These are phyloP conservation scores for Pseudolaguvia tuberculata DNA, from an alignment of 2,113 vertebrate species.

Conservation along the genomic window DNA sequence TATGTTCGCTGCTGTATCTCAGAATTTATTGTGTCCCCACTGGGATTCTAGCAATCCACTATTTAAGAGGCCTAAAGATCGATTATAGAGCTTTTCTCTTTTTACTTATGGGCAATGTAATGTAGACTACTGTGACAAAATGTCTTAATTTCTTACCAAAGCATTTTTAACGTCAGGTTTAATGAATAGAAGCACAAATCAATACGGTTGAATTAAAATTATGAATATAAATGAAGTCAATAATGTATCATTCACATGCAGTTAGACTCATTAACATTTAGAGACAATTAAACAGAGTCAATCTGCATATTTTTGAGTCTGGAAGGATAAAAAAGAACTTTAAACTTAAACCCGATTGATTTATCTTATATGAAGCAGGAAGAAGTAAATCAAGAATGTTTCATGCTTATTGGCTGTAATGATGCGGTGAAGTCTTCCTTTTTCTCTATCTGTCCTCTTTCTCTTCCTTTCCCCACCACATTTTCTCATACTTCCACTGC, in stretches of 20 bases:
- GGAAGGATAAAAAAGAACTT: background rate
- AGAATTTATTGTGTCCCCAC: background rate
- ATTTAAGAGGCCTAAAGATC: slow-evolving; percentile 23
- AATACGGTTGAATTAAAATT: slow-evolving; percentile 7
- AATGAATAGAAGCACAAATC: background rate
- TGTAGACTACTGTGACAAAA: background rate
- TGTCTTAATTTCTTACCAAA: background rate
- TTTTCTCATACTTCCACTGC: background rate
- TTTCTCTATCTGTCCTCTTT: slow-evolving; percentile 10
- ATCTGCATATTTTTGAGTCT: background rate
- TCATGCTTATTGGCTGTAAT: background rate
- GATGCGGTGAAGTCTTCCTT: slow-evolving; percentile 1
- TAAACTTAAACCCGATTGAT: background rate
- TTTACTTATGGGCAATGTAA: background rate
- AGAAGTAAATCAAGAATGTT: background rate
- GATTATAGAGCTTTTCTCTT: slow-evolving; percentile 20
- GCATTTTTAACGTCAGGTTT: slow-evolving; percentile 1
- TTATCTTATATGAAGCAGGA: background rate
- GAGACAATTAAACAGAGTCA: background rate
- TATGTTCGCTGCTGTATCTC: slow-evolving; percentile 16
- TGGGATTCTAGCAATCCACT: background rate
- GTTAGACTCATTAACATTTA: background rate
- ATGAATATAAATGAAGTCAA: background rate
- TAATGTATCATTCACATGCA: background rate
- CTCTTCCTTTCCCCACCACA: background rate